Conservation (phyloP, 2,113 vertebrate genomes). For the Platysteira castanea region DNA sequence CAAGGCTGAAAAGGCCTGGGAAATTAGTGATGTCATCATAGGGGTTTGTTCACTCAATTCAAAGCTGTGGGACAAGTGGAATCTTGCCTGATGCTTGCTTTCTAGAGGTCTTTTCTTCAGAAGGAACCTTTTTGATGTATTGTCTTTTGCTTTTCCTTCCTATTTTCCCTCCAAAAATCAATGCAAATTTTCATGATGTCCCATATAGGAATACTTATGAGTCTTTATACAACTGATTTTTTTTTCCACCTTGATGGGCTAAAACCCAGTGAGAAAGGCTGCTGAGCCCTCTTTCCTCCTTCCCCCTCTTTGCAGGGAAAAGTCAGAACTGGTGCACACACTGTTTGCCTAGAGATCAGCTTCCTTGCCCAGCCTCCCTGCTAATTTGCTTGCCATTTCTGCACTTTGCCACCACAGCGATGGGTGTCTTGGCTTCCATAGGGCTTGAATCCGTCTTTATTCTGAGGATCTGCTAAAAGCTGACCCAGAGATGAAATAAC, state of each 20-base stretch:
- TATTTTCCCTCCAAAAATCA: not conserved
- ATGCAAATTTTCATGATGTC: not conserved
- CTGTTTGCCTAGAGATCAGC: not conserved
- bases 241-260: not conserved
- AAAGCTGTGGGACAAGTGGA: not conserved
- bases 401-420: not conserved
- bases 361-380: not conserved
- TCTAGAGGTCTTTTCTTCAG: not conserved
- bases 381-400: not conserved
- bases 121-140: not conserved
- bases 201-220: not conserved
- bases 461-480: not conserved
- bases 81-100: not conserved
- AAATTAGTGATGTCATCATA: not conserved
- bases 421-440: not conserved
- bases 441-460: slow-evolving; percentile 15
- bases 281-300: not conserved
- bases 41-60: not conserved
- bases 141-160: not conserved
- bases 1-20: not conserved
- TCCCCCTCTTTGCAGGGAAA: not conserved
- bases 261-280: not conserved
- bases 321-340: not conserved
- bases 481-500: slow-evolving; percentile 15
- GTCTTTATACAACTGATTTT: not conserved